Evolutionary conservation across 2,888 invertebrate genomes (phyloP).

Genomic region (Coleophora flavipennella): DNA sequence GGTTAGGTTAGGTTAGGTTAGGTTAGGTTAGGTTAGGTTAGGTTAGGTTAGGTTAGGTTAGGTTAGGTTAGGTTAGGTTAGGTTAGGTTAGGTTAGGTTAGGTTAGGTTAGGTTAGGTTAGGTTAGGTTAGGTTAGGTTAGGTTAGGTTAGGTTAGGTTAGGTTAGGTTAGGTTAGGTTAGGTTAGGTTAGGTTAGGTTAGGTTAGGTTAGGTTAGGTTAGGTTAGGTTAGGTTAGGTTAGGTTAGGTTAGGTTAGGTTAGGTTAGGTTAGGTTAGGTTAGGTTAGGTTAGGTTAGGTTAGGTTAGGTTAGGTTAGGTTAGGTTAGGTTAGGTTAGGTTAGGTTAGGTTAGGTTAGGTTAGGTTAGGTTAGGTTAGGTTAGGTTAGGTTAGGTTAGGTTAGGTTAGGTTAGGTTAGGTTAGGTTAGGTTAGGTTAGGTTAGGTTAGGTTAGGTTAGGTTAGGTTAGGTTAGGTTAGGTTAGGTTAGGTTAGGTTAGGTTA

Average conservation of each 20-base stretch:
- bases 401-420: slow-evolving; percentile 6
- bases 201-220: slow-evolving; percentile 14
- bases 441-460: slow-evolving; percentile 6
- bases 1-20: slow-evolving; percentile 18
- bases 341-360: slow-evolving; percentile 6
- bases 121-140: slow-evolving; percentile 5
- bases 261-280: slow-evolving; percentile 9
- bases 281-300: slow-evolving; percentile 6
- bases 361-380: slow-evolving; percentile 8
- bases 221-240: slow-evolving; percentile 16
- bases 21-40: slow-evolving; percentile 18
- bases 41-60: slow-evolving; percentile 17
- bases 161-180: slow-evolving; percentile 13
- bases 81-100: slow-evolving; percentile 6
- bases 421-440: slow-evolving; percentile 8
- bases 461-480: slow-evolving; percentile 7
- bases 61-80: slow-evolving; percentile 7
- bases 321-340: slow-evolving; percentile 10
- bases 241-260: slow-evolving; percentile 15
- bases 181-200: slow-evolving; percentile 14
- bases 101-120: slow-evolving; percentile 5
- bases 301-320: slow-evolving; percentile 12
- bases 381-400: slow-evolving; percentile 6
- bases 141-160: slow-evolving; percentile 10
- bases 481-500: slow-evolving; percentile 12